Evolutionary conservation across 2,113 vertebrate species (phyloP).

Genomic region (Lagopus muta): DNA sequence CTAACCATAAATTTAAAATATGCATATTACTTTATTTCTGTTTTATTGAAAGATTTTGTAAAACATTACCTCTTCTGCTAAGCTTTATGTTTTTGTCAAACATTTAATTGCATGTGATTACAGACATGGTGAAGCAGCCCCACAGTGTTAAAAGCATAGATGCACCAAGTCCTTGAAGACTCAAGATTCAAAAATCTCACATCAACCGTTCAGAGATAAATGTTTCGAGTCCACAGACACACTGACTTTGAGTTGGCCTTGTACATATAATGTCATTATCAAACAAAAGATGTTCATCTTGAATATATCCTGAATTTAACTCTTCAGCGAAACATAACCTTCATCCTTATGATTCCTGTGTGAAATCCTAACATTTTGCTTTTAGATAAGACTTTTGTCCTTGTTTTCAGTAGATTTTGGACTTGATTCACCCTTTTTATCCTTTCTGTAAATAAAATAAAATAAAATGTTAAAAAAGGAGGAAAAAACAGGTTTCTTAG

Average conservation of each 20-base stretch:
- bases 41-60: slow-evolving; percentile 5
- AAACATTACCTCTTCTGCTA: background rate
- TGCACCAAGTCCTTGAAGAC: background rate
- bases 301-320: background rate
- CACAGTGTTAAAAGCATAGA: background rate
- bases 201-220: background rate
- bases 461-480: background rate
- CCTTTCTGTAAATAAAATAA: background rate
- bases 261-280: background rate
- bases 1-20: background rate
- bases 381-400: background rate
- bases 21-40: background rate
- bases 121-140: background rate
- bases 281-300: background rate
- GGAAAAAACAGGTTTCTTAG: background rate
- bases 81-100: background rate
- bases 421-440: background rate
- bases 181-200: background rate
- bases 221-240: background rate
- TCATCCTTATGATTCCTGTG: background rate
- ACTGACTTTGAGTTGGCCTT: background rate
- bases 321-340: background rate
- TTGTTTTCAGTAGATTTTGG: background rate
- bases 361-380: background rate
- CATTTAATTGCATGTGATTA: background rate